These are phyloP conservation scores for Matsumurasca onukii DNA, from an alignment of 1,140 invertebrate genomes.

Conservation along the genomic window DNA sequence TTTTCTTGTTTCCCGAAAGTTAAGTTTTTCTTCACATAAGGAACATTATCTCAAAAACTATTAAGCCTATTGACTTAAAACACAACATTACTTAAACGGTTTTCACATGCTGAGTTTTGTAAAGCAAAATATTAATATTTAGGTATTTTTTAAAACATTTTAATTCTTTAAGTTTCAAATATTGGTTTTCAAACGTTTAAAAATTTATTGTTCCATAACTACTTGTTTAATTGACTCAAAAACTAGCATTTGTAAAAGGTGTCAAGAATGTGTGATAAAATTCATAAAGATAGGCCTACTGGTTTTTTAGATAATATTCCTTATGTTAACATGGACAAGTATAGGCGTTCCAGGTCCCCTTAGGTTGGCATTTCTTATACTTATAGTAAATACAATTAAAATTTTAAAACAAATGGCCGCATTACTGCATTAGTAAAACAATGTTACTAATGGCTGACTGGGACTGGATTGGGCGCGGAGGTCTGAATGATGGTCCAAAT, in stretches of 20 bases:
- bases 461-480: no score
- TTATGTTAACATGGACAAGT: slow-evolving; percentile 5
- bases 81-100: not conserved
- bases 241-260: not conserved
- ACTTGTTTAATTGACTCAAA: no score
- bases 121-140: not conserved
- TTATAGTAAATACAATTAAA: no score
- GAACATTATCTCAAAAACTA: not conserved
- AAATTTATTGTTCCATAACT: not conserved
- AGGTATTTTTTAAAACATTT: not conserved
- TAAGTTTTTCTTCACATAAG: not conserved
- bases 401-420: no score
- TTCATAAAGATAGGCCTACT: not conserved
- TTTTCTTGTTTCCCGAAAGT: not conserved
- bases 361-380: no score
- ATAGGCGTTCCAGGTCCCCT: slow-evolving; percentile 7
- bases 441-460: no score
- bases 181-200: not conserved
- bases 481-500: no score
- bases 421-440: no score
- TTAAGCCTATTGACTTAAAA: not conserved
- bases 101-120: not conserved
- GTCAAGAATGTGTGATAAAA: not conserved
- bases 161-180: not conserved
- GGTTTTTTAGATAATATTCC: slow-evolving; percentile 1